Conservation (phyloP, 2,888 invertebrate species). For the Drosophila neutralis region DNA sequence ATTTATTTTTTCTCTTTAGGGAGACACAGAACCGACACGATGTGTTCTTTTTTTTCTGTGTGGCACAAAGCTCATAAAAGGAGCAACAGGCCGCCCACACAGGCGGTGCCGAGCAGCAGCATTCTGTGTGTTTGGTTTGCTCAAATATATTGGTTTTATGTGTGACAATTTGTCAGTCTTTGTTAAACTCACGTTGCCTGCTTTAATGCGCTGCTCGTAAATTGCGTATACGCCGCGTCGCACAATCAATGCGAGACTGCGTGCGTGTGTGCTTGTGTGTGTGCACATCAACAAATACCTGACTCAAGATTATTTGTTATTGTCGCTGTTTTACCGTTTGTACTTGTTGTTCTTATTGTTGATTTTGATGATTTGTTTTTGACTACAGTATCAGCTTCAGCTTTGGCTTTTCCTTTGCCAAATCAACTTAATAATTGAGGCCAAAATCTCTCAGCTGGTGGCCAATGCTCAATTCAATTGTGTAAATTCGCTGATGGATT, state of each 20-base stretch:
- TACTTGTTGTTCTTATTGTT: slow-evolving; percentile 9
- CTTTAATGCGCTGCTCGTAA: slow-evolving; percentile 55
- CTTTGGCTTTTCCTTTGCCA: slow-evolving; percentile 1
- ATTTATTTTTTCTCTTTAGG: background rate
- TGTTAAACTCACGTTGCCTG: slow-evolving; percentile 56
- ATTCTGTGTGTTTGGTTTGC: slow-evolving; percentile 2
- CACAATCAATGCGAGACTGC: slow-evolving; percentile 22
- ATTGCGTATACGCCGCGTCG: slow-evolving; percentile 44
- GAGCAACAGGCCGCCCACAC: slow-evolving; percentile 51
- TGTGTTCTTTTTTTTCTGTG: slow-evolving; percentile 25
- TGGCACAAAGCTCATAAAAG: slow-evolving; percentile 52
- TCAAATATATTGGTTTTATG: slow-evolving; percentile 51
- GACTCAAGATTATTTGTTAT: slow-evolving; percentile 57
- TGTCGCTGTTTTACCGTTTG: slow-evolving; percentile 19
- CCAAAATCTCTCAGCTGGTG: slow-evolving; percentile 6
- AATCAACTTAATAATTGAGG: slow-evolving; percentile 60
- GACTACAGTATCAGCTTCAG: slow-evolving; percentile 2
- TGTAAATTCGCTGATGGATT: slow-evolving; percentile 58
- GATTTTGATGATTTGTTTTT: slow-evolving; percentile 7
- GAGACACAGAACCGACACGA: background rate
- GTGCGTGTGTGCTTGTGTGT: slow-evolving; percentile 17
- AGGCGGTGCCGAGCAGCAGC: slow-evolving; percentile 1
- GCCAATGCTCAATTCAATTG: slow-evolving; percentile 41
- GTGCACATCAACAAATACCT: slow-evolving; percentile 51
- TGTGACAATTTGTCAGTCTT: slow-evolving; percentile 62